Conservation (phyloP, 2,797 vertebrate species). For the Oreonectes daqikongensis region DNA sequence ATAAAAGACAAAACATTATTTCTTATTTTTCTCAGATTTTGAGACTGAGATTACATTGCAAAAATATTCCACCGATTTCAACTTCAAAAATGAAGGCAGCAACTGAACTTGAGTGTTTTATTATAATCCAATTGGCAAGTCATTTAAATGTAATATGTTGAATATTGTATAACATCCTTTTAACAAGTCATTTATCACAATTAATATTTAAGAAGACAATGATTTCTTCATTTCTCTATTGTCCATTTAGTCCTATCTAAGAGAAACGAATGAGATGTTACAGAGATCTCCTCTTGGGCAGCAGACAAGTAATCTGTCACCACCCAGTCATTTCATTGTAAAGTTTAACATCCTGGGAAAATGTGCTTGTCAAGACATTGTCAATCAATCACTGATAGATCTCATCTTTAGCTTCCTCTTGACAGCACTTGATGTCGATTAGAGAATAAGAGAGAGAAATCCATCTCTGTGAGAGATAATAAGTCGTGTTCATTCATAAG, state of each 20-base stretch:
- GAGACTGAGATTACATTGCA: too few relatives aligned
- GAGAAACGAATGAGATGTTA: background rate
- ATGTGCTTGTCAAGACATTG: background rate
- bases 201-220: too few relatives aligned
- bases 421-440: background rate
- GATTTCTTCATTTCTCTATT: background rate
- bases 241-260: background rate
- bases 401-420: conserved; percentile 4
- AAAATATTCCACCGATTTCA: too few relatives aligned
- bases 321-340: background rate
- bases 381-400: conserved; percentile 5
- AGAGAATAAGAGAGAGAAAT: background rate
- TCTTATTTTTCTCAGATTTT: too few relatives aligned
- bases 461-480: background rate
- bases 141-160: too few relatives aligned
- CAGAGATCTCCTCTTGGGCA: background rate
- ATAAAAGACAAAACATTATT: too few relatives aligned
- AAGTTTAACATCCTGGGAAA: background rate
- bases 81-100: too few relatives aligned
- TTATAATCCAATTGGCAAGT: too few relatives aligned
- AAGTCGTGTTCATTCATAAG: conserved; percentile 13
- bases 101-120: too few relatives aligned
- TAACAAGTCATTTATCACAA: too few relatives aligned
- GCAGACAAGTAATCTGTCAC: background rate
- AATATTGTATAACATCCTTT: too few relatives aligned